Conservation (phyloP, 2,113 vertebrate species). For the Pungitius pungitius region DNA sequence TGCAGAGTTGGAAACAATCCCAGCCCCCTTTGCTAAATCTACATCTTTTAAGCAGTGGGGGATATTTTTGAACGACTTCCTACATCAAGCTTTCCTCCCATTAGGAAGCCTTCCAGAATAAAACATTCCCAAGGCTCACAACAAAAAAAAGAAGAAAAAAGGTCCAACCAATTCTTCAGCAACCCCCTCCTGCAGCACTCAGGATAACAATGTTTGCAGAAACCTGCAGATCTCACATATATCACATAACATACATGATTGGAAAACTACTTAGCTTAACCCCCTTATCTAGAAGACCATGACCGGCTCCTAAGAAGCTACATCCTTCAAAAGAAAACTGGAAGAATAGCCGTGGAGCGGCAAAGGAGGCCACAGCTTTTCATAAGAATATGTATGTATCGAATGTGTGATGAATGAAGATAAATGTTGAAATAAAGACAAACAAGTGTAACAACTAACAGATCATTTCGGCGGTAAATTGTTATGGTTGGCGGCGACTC, state of each 20-base stretch:
- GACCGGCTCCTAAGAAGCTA: background rate
- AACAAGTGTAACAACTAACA: background rate
- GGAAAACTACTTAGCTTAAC: conserved; percentile 24
- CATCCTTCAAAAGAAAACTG: background rate
- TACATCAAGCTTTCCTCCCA: background rate
- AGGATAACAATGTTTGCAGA: conserved; percentile 4
- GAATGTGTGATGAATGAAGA: background rate
- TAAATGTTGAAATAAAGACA: background rate
- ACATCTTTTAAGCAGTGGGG: conserved; percentile 26
- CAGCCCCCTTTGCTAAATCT: conserved; percentile 18
- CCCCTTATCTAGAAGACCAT: conserved; percentile 15
- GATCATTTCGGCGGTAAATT: background rate
- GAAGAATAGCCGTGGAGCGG: background rate
- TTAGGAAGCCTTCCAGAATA: conserved; percentile 10
- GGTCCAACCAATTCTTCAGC: background rate
- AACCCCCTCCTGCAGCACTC: background rate
- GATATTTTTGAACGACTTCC: conserved; percentile 30
- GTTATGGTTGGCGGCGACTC: background rate
- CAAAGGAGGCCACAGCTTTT: conserved; percentile 16
- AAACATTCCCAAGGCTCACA: conserved; percentile 10
- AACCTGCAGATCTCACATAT: background rate
- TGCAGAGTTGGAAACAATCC: conserved; percentile 15
- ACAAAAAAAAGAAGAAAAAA: background rate
- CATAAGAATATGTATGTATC: background rate
- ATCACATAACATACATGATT: conserved; percentile 1